Evolutionary conservation across 2,797 vertebrate genomes (phyloP), one percentile per base, ranked within the genome.

Genomic region (Sandelia bainsii): DNA sequence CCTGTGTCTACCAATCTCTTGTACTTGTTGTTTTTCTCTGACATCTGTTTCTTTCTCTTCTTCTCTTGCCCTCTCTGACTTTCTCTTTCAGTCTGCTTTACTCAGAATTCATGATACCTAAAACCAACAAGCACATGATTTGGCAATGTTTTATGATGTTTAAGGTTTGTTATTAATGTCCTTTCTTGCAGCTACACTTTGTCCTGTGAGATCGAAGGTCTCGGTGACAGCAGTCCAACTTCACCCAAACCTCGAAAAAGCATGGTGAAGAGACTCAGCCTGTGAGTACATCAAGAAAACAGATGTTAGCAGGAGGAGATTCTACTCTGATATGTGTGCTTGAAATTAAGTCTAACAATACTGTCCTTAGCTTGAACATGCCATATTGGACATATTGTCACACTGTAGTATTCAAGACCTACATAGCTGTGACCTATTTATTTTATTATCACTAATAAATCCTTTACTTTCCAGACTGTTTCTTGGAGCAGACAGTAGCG

Each of bases 241-340:
- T 97, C 94, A 0, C 96, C 96, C 0, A 98, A 97, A 84, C 93
- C 96, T 25, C 93, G 96, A 70, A 98, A 97, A 64, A 99, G 98
- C 89, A 95, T 99, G 96, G 97, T 98, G 92, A 99, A 99, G 92
- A 96, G 97, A 54, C 93, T 99, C 39, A 99, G 98, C 87, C 94
- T 97, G 98, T 99, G 89, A 98, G 98, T 97, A 60, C 65, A 58
- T 17, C 40, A 19, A 29, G 1, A 62, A 60, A 62, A 54, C 6
- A 40, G 16, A 53, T 17, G 5, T 34, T 37, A 20, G 37, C 32
- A 29, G 0, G 16, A 48, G 40, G n/a, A 51, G 3, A 44, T 19
- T 50, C 5, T 19, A 23, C 25, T 50, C 59, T 50, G 3, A 58
- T 45, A 49, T 13, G 11, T 22, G 46, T 25, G 25, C 42, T 37